These are phyloP conservation scores for Gortyna flavago DNA, from an alignment of 2,888 invertebrate species.

Conservation along the genomic window DNA sequence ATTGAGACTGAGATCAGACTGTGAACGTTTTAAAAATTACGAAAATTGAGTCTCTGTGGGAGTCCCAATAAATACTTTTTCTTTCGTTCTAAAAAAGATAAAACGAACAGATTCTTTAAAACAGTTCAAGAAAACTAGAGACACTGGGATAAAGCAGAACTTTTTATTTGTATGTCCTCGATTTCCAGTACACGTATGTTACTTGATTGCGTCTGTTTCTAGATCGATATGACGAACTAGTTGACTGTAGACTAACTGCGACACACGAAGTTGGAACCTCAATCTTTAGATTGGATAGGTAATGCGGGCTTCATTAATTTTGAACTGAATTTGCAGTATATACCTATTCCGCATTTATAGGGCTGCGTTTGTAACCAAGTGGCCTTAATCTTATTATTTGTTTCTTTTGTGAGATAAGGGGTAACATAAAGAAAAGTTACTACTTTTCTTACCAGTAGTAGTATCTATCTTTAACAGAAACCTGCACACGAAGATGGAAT, in stretches of 20 bases:
- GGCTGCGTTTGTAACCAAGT: not conserved
- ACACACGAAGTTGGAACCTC: constrained; percentile 16
- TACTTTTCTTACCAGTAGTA: not conserved
- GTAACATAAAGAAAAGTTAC: not conserved
- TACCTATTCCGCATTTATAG: not conserved
- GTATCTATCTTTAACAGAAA: not conserved
- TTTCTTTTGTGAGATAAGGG: not conserved
- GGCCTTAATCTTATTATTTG: not conserved
- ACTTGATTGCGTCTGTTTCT: constrained; percentile 35
- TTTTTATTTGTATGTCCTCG: constrained; percentile 31
- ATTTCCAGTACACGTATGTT: not conserved
- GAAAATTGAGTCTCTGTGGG: no score
- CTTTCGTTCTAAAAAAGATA: not conserved
- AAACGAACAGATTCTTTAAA: constrained; percentile 2
- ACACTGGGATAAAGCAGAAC: not conserved
- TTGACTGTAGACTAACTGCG: constrained; percentile 26
- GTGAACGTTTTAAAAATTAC: no score
- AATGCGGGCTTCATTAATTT: constrained; percentile 25
- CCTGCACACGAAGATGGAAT: constrained; percentile 14
- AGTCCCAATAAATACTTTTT: not conserved
- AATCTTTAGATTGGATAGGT: constrained; percentile 38
- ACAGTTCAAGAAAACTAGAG: not conserved
- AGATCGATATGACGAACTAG: constrained; percentile 40
- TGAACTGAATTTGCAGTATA: constrained; percentile 11
- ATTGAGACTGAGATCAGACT: no score